Conservation (phyloP, 2,113 vertebrate species). For the Mionectes macconnelli region DNA sequence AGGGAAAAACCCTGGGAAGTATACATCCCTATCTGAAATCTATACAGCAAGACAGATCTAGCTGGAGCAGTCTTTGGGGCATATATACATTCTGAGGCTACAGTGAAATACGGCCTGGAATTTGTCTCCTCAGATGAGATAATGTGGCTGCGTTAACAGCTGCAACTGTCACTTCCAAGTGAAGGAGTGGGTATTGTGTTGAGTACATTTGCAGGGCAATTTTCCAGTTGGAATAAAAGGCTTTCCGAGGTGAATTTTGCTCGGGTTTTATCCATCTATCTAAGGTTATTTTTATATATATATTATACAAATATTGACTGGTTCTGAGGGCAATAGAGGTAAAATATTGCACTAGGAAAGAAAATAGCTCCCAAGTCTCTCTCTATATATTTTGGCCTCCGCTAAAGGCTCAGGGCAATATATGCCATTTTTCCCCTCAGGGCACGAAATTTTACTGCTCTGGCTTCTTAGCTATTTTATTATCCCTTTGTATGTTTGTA, state of each 20-base stretch:
- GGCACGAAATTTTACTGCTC: constrained; percentile 51
- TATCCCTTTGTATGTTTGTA: constrained; percentile 62
- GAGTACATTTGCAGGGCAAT: constrained; percentile 73
- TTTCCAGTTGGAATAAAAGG: constrained; percentile 74
- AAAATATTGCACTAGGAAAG: constrained; percentile 55
- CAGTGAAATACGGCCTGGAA: constrained; percentile 67
- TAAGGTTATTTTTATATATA: constrained; percentile 69
- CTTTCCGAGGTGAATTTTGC: constrained; percentile 66
- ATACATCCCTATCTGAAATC: constrained; percentile 51
- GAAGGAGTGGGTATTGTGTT: constrained; percentile 73
- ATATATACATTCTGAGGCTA: constrained; percentile 60
- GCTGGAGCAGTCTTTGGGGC: constrained; percentile 50
- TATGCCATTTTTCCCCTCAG: constrained; percentile 45
- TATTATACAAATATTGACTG: constrained; percentile 72
- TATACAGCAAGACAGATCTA: constrained; percentile 64
- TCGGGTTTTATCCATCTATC: constrained; percentile 67
- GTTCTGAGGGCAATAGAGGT: constrained; percentile 61
- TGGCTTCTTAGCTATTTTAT: constrained; percentile 58
- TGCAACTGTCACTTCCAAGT: constrained; percentile 69
- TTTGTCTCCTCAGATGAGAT: constrained; percentile 76
- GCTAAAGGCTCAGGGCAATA: constrained; percentile 47
- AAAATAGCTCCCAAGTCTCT: constrained; percentile 57
- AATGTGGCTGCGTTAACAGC: constrained; percentile 68
- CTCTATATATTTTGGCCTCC: constrained; percentile 40
- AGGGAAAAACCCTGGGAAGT: constrained; percentile 34